Conservation (phyloP, 2,888 invertebrate genomes). For the Spialia ferax region DNA sequence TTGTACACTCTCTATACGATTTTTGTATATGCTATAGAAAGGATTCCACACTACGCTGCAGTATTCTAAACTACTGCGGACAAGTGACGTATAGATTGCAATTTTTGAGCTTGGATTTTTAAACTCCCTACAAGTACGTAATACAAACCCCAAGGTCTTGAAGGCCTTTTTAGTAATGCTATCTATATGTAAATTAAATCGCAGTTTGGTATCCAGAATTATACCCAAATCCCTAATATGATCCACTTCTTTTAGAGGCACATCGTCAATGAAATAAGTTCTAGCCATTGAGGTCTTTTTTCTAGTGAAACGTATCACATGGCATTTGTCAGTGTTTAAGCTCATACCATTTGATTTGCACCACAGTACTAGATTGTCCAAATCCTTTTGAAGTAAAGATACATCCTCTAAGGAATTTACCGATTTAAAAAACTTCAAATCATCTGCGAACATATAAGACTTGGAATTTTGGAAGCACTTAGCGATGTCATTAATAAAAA, state of each 20-base stretch:
- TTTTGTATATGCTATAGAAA: background rate
- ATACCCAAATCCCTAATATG: background rate
- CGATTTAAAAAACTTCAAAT: background rate
- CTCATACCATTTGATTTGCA: constrained; percentile 1
- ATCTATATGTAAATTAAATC: constrained; percentile 10
- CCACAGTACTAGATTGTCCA: background rate
- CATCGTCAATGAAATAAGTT: background rate
- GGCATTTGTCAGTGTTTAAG: background rate
- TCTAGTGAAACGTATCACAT: background rate
- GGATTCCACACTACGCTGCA: background rate
- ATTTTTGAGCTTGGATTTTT: background rate
- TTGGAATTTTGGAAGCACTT: background rate
- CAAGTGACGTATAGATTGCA: background rate
- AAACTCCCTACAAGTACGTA: background rate
- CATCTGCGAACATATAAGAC: background rate
- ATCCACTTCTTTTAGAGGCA: background rate
- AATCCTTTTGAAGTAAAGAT: background rate
- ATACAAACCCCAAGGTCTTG: background rate
- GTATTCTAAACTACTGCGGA: background rate
- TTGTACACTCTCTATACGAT: background rate
- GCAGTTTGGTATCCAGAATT: background rate
- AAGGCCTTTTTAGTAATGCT: background rate
- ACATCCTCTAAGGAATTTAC: background rate
- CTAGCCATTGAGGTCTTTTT: background rate
- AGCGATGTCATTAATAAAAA: constrained; percentile 3